Conservation (phyloP, 2,888 invertebrate species). For the Rhodophaea formosa region DNA sequence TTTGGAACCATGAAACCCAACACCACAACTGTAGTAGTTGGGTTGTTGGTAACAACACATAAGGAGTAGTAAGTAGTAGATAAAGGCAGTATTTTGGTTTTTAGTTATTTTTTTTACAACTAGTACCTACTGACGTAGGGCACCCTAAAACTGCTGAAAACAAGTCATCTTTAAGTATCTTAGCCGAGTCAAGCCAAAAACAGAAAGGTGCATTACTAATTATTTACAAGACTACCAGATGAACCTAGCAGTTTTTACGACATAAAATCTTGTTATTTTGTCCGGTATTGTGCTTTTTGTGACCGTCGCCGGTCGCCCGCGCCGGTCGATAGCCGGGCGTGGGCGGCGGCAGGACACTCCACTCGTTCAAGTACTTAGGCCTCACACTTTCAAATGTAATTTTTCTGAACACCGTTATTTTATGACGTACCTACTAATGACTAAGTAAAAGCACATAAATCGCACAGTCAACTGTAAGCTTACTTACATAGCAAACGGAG, state of each 20-base stretch:
- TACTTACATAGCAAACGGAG: no score
- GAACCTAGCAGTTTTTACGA: not conserved
- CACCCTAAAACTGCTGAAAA: no score
- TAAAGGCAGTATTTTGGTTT: no score
- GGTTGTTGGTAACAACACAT: no score
- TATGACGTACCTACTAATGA: not conserved
- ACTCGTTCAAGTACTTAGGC: conserved; percentile 16
- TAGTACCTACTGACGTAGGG: no score
- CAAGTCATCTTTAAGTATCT: no score
- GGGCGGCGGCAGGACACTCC: conserved; percentile 21
- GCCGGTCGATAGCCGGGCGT: conserved; percentile 20
- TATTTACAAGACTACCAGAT: conserved; percentile 4
- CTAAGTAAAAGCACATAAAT: not conserved
- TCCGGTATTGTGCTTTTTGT: conserved; percentile 22
- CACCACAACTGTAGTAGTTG: no score
- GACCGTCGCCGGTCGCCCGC: conserved; percentile 4
- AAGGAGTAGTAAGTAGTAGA: no score
- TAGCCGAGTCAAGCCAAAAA: no score
- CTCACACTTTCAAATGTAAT: conserved; percentile 9
- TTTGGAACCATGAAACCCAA: no score
- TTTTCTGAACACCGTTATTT: not conserved
- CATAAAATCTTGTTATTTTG: conserved; percentile 2
- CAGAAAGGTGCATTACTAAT: not conserved
- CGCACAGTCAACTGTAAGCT: no score
- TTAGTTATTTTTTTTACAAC: no score